Evolutionary conservation across 2,113 vertebrate species (phyloP).

Genomic region (Oplegnathus fasciatus): DNA sequence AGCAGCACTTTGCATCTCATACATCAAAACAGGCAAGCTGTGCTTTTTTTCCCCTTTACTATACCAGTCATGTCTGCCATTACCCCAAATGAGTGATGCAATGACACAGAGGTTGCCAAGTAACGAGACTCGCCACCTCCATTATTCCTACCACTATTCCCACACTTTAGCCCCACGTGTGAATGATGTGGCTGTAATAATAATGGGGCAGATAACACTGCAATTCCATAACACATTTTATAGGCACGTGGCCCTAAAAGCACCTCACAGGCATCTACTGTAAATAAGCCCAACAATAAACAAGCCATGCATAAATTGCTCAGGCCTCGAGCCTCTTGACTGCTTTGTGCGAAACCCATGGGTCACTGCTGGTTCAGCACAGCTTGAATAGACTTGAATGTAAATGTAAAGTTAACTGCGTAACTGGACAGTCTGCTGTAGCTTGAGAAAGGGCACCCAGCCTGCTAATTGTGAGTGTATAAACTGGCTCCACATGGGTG

Average conservation of each 20-base stretch:
- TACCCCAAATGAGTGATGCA: conserved; percentile 54
- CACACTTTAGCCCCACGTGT: conserved; percentile 29
- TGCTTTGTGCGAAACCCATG: conserved; percentile 17
- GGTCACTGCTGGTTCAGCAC: conserved; percentile 22
- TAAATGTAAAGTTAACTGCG: conserved; percentile 18
- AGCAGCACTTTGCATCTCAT: conserved; percentile 48
- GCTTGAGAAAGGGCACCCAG: not conserved
- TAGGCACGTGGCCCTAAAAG: conserved; percentile 26
- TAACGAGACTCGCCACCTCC: conserved; percentile 10
- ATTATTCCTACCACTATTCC: conserved; percentile 28
- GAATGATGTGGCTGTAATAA: conserved; percentile 50
- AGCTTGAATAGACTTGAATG: not conserved
- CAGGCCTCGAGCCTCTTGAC: conserved; percentile 3
- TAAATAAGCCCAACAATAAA: conserved; percentile 48
- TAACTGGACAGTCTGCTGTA: not conserved
- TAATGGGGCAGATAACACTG: conserved; percentile 48
- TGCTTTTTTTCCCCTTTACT: not conserved
- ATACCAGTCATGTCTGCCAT: conserved; percentile 30
- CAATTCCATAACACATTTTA: conserved; percentile 62
- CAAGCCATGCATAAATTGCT: conserved; percentile 37
- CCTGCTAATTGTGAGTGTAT: no score
- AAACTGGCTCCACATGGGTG: not conserved
- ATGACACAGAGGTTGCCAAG: conserved; percentile 54
- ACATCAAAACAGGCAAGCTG: conserved; percentile 41
- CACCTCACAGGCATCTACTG: conserved; percentile 22